Base-by-base conservation (phyloP, 2,888 invertebrate genomes). In the Zaprionus obscuricornis region DNA sequence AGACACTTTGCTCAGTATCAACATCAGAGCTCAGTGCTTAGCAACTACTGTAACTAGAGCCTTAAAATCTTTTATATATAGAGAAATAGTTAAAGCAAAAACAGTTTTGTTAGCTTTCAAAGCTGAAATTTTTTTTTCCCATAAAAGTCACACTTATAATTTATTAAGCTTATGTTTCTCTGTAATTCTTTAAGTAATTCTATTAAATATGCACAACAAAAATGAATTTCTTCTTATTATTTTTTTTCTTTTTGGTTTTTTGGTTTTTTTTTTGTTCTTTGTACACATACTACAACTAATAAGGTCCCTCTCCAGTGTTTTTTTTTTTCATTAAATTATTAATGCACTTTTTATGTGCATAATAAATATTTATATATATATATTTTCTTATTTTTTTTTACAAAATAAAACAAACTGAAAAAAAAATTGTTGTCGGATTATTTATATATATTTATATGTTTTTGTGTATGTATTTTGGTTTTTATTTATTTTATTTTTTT, bases 221-320 rank as follows among this genome's bases (percentile, higher is more conserved):
- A 60, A 72, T 57, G 43, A 54, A 66, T n/a, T n/a, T n/a, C n/a
- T n/a, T n/a, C n/a, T 45, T 27, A 5, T 24, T 55, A 16, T 37
- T 24, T 39, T 17, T 31, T 27, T 24, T 16, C n/a, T n/a, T n/a
- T n/a, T n/a, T n/a, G n/a, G n/a, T n/a, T n/a, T n/a, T n/a, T n/a
- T n/a, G n/a, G 57, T 51, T 58, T 47, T 47, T 27, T 46, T 18
- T 45, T 42, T 43, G 17, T 16, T 60, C 34, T 69, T 59, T 74
- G 55, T 62, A 71, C 62, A 55, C 26, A 36, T 59, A 33, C 71
- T 86, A 79, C 60, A 79, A 79, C 86, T 88, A 89, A 87, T 86
- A 88, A 88, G 89, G 89, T 88, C 89, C 89, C 88, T 89, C 88
- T 84, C 88, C 89, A 88, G 89, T 89, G 66, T 82, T 71, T 64